phyloP scores from a whole-genome alignment of 2,888 invertebrate species.

The Drosophila stalkeri region DNA sequence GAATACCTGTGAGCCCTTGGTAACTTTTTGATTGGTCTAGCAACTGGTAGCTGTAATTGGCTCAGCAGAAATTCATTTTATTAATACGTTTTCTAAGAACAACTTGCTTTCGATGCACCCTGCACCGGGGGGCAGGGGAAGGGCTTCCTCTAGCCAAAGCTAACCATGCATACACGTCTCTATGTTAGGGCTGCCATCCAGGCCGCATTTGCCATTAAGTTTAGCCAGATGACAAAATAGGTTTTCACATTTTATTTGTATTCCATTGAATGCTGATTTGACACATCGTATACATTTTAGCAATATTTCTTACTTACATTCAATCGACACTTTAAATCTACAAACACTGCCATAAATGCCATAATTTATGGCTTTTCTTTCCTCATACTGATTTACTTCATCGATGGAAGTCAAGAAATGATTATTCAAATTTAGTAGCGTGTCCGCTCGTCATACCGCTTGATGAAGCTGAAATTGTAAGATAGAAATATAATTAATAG shows the following conservation, averaged over 20 bases:
- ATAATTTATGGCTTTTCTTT: background rate
- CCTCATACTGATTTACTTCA: background rate
- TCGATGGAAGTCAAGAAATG: background rate
- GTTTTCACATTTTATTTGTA: constrained; percentile 31
- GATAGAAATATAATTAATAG: background rate
- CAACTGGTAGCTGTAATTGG: background rate
- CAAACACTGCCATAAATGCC: constrained; percentile 10
- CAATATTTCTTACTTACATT: constrained; percentile 19
- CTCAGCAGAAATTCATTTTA: background rate
- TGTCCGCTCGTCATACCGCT: constrained; percentile 55
- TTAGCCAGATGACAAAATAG: background rate
- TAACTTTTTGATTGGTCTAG: constrained; percentile 1
- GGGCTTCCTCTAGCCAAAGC: background rate
- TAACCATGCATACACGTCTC: background rate
- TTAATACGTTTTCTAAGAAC: background rate
- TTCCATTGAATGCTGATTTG: constrained; percentile 28
- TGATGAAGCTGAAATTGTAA: constrained; percentile 57
- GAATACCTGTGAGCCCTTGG: background rate
- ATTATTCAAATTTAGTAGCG: constrained; percentile 55
- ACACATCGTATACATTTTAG: constrained; percentile 26
- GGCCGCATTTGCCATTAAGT: background rate
- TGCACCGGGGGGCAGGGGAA: too few relatives aligned
- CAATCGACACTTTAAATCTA: constrained; percentile 9
- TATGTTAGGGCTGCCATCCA: background rate
- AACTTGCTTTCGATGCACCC: background rate